Conservation (phyloP, 2,888 invertebrate genomes). For the Hololepta plana region DNA sequence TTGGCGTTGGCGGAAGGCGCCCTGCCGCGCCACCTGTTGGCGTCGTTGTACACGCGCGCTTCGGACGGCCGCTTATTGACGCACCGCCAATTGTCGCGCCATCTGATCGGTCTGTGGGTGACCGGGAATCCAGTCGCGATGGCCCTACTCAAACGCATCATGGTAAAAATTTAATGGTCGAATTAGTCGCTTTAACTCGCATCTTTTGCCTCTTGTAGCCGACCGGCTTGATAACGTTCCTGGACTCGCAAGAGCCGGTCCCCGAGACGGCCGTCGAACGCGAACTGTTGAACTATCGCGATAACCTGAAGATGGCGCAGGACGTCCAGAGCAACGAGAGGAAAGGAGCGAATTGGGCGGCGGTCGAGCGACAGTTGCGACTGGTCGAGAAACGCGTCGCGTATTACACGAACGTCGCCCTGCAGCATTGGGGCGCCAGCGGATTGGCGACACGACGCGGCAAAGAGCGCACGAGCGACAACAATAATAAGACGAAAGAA, state of each 20-base stretch:
- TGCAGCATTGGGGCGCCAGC: constrained; percentile 54
- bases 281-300: constrained; percentile 59
- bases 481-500: constrained; percentile 47
- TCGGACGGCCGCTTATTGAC: constrained; percentile 68
- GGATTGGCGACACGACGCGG: constrained; percentile 36
- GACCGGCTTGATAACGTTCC: constrained; percentile 70
- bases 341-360: constrained; percentile 52
- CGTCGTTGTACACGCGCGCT: constrained; percentile 71
- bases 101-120: constrained; percentile 90
- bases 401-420: constrained; percentile 42
- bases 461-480: too few relatives aligned
- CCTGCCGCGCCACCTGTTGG: constrained; percentile 75
- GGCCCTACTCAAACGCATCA: constrained; percentile 66
- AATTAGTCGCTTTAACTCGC: background rate
- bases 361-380: constrained; percentile 51
- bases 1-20: constrained; percentile 94
- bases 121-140: constrained; percentile 86
- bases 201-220: constrained; percentile 40
- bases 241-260: constrained; percentile 75
- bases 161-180: constrained; percentile 40
- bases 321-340: constrained; percentile 51
- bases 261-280: constrained; percentile 55
- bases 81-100: constrained; percentile 79
- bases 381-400: constrained; percentile 62
- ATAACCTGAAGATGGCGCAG: constrained; percentile 89